phyloP scores from a whole-genome alignment of 2,888 invertebrate genomes.

The Hyles lineata region DNA sequence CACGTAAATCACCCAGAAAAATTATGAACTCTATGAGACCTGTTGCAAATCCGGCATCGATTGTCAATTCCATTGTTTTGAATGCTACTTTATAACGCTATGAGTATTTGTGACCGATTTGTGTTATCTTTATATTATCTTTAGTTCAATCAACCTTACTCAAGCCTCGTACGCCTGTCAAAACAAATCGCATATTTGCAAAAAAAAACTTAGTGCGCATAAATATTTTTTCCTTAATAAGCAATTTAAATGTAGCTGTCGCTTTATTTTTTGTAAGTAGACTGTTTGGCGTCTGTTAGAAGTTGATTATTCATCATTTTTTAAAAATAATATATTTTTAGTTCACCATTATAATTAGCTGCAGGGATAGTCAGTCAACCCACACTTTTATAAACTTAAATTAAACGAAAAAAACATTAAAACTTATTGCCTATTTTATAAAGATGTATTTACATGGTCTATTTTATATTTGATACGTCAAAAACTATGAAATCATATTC shows the following conservation, averaged over 20 bases:
- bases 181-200: conserved; percentile 55
- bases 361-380: too few species aligned
- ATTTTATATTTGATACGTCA: background rate
- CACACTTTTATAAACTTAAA: too few species aligned
- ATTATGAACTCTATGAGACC: background rate
- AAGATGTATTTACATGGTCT: background rate
- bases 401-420: too few species aligned
- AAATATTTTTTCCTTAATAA: background rate
- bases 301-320: too few species aligned
- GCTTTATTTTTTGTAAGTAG: background rate
- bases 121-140: conserved; percentile 48
- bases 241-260: background rate
- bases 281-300: too few species aligned
- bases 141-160: conserved; percentile 61
- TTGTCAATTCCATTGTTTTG: conserved; percentile 5
- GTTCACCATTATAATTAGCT: too few species aligned
- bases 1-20: background rate
- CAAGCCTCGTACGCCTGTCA: conserved; percentile 51
- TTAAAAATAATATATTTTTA: too few species aligned
- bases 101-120: conserved; percentile 31
- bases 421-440: too few species aligned
- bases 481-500: background rate
- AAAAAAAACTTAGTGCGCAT: conserved; percentile 18
- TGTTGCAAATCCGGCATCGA: conserved; percentile 11
- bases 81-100: conserved; percentile 9